Base-by-base conservation (phyloP, 2,113 vertebrate genomes). In the Bubo scandiacus region DNA sequence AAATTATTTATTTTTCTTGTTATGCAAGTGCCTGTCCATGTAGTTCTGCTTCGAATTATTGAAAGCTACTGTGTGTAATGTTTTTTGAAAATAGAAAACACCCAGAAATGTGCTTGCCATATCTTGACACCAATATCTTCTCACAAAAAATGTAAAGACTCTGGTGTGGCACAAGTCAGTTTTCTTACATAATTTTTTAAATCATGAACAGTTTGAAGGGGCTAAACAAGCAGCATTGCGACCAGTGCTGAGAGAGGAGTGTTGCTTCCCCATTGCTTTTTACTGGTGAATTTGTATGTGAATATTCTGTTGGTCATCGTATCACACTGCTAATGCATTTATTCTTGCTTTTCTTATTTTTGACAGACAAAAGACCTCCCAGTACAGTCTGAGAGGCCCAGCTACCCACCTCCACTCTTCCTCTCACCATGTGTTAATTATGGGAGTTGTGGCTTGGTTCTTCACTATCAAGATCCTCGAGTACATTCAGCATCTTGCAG, bases 371-470 rank as follows among this genome's bases (percentile, higher is more conserved):
- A 96, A 91, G 90, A 65, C 6, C n/a, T 90, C 30, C 82, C 19
- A 2, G 87, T 32, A 22, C 49, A 83, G 21, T 40, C 80, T 58
- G 96, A 88, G 67, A 80, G 17, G 78, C 23, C 55, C 40, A 74
- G 14, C 27, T 94, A 36, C 66, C 91, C 87, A 81, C 67, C 95
- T 42, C 97, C 97, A 5, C 66, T 97, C 36, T 86, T 85, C 47
- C 57, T 94, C 21, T 87, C 96, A 20, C 78, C 90, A 0, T 97
- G 91, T 75, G 80, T 70, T 72, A 91, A 5, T 63, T 89, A 89
- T 40, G 73, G 92, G 42, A 84, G 36, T 9, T 97, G 96, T 7
- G 57, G 79, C 36, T 49, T 96, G 45, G 32, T 77, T 81, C 82
- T 94, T 77, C 96, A 79, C n/a, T 94, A 13, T 32, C 47, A 25